Evolutionary conservation across 2,113 vertebrate species (phyloP), one percentile per base, ranked within the genome.

Genomic region (Reinhardtius hippoglossoides): DNA sequence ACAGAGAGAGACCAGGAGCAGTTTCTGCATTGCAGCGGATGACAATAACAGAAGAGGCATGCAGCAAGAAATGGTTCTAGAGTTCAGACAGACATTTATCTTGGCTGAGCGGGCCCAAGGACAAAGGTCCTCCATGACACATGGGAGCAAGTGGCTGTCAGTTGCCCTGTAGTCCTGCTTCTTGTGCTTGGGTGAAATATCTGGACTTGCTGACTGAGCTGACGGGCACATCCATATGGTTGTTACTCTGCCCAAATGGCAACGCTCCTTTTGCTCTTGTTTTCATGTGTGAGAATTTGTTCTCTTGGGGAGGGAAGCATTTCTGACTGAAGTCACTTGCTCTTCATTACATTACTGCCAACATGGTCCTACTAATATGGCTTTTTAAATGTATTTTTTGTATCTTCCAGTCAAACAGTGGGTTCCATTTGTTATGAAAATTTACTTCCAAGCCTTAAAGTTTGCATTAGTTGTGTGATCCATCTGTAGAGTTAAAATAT

Each of bases 171-270:
- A 2, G 71, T 55, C 18, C 26, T 23, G 60, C 42, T 61, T 66
- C 23, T 44, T 71, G 40, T 44, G 56, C 76, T 46, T 18, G 27
- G 63, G 71, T 20, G 81, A 73, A 31, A 82, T 79, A 89, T 83
- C 82, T 89, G 82, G 80, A 87, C 67, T 48, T 74, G 26, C 63
- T 46, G 52, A 21, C 68, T 54, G 42, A 61, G 64, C 63, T 74
- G 72, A 69, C 0, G 40, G 56, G 18, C 46, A 20, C 52, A 7
- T 80, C 71, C 82, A 81, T 72, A 70, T 82, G 84, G 73, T 54
- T 1, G 50, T n/a, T 54, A n/a, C 50, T 18, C 50, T 14, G 55
- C 64, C 73, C 67, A n/a, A 26, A 61, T 48, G 26, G 6, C 48
- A 57, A 35, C 13, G 14, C 26, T 18, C 0, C 21, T 50, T 63